Evolutionary conservation across 2,113 vertebrate genomes (phyloP).

Genomic region (Monopterus albus): DNA sequence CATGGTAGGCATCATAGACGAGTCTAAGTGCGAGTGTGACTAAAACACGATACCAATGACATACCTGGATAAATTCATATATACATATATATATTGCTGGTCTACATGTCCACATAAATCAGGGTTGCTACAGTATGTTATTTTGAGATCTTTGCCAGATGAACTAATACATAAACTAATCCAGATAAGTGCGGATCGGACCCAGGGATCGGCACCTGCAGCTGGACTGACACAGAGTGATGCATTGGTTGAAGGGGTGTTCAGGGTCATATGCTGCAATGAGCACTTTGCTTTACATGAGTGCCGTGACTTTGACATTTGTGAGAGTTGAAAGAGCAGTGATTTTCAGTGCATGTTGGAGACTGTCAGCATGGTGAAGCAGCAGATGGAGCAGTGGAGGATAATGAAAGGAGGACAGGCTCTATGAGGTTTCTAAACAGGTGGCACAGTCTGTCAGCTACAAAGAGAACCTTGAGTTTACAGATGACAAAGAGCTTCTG

Average conservation of each 20-base stretch:
- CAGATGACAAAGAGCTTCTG: slow-evolving; percentile 44
- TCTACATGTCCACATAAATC: too few species aligned
- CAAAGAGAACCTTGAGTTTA: slow-evolving; percentile 61
- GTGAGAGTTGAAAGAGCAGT: slow-evolving; percentile 37
- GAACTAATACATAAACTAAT: too few species aligned
- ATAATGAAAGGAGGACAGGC: slow-evolving; percentile 60
- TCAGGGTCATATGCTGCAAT: slow-evolving; percentile 27
- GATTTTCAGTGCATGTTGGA: slow-evolving; percentile 38
- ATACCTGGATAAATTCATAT: too few species aligned
- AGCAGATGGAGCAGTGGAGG: slow-evolving; percentile 65
- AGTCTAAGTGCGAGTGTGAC: too few species aligned
- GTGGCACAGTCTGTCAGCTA: slow-evolving; percentile 26
- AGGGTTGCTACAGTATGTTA: too few species aligned
- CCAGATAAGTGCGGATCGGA: not conserved
- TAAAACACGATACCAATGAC: too few species aligned
- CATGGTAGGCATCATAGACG: too few species aligned
- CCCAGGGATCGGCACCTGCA: slow-evolving; percentile 33
- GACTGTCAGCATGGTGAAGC: slow-evolving; percentile 31
- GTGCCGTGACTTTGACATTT: slow-evolving; percentile 28
- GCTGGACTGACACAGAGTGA: slow-evolving; percentile 21
- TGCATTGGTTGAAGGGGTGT: slow-evolving; percentile 3
- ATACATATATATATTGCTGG: too few species aligned
- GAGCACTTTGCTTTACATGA: slow-evolving; percentile 31
- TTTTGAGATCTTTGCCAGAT: too few species aligned
- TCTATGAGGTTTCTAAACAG: slow-evolving; percentile 46